A percentile compares a stretch with the other conserved stretches of the same genome.
These are phyloP conservation scores for Cervus canadensis DNA, from an alignment of 2,113 vertebrate genomes.

Conservation along the genomic window DNA sequence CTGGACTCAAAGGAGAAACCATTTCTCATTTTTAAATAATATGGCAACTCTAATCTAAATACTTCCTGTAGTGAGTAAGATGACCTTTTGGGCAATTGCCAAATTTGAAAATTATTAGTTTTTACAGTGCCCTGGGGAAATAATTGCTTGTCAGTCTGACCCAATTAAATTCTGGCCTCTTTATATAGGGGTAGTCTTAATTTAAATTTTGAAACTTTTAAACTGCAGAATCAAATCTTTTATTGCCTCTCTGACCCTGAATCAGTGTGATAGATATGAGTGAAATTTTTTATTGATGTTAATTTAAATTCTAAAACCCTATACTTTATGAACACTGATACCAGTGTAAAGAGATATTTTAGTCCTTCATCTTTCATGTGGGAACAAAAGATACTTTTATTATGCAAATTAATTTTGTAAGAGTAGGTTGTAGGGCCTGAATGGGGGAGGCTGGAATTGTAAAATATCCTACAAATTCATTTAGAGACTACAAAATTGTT, in stretches of 20 bases:
- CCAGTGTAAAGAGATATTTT: background rate
- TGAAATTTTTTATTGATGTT: background rate
- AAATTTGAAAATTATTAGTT: background rate
- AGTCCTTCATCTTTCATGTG: background rate
- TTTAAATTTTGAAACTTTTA: background rate
- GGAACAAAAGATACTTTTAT: background rate
- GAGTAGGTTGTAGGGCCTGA: background rate
- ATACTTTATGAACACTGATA: background rate
- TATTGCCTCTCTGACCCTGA: background rate
- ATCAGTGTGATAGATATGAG: background rate
- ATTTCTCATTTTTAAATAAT: constrained; percentile 7
- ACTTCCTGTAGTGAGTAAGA: background rate
- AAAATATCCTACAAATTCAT: constrained; percentile 21
- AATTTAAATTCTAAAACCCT: constrained; percentile 12
- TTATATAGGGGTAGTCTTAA: background rate
- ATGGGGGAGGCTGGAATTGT: background rate
- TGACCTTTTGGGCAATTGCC: background rate
- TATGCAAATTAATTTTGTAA: background rate
- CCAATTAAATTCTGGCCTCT: background rate
- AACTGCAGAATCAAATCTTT: background rate
- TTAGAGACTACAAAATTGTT: constrained; percentile 4
- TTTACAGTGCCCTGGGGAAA: background rate
- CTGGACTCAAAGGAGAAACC: background rate
- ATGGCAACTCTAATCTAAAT: background rate
- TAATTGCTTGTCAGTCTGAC: background rate